A percentile compares a stretch with the other conserved stretches of the same genome.
Evolutionary conservation across 2,888 invertebrate genomes (phyloP).

Genomic region (Antitype chi): DNA sequence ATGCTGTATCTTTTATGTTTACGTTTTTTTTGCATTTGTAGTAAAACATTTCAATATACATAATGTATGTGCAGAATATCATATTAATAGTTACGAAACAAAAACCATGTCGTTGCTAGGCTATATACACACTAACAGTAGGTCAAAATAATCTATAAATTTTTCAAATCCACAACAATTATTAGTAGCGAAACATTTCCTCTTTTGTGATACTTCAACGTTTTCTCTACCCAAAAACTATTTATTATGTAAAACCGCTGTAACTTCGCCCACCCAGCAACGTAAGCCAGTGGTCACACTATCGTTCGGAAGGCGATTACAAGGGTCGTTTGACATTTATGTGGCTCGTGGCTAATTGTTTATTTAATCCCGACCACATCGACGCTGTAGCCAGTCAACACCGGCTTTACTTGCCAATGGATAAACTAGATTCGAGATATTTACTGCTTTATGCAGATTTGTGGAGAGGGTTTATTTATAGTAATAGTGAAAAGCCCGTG

Average conservation of each 20-base stretch:
- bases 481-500: not conserved
- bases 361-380: conserved; percentile 68
- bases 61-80: too few species aligned
- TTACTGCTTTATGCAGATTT: conserved; percentile 51
- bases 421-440: conserved; percentile 46
- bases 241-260: conserved; percentile 45
- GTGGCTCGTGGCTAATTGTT: conserved; percentile 76
- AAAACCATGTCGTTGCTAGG: too few species aligned
- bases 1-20: too few species aligned
- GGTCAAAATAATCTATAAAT: too few species aligned
- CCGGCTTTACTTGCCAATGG: conserved; percentile 49
- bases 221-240: not conserved
- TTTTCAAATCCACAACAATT: too few species aligned
- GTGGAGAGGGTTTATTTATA: not conserved
- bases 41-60: too few species aligned
- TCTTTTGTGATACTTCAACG: too few species aligned
- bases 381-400: conserved; percentile 61
- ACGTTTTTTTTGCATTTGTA: too few species aligned
- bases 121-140: too few species aligned
- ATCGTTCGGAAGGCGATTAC: conserved; percentile 76
- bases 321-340: conserved; percentile 77
- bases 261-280: conserved; percentile 40
- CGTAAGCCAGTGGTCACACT: conserved; percentile 70
- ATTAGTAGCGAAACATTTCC: too few species aligned
- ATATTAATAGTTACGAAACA: too few species aligned